These are phyloP conservation scores for Pachypeltis micranthus DNA, from an alignment of 1,140 invertebrate genomes.

Conservation along the genomic window DNA sequence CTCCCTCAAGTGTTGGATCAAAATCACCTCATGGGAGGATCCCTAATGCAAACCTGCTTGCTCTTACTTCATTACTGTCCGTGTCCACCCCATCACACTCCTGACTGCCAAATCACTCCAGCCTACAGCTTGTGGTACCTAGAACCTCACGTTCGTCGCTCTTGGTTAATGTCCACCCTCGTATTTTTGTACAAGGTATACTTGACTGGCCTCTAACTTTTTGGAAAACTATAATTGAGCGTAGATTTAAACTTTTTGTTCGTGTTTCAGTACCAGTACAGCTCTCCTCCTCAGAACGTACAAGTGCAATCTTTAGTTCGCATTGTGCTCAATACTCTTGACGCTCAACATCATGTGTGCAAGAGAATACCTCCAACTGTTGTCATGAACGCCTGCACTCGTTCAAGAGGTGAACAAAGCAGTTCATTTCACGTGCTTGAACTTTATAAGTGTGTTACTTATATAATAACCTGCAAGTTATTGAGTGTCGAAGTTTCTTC, in stretches of 20 bases:
- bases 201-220: too few relatives aligned
- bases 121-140: slow-evolving; percentile 79
- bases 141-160: slow-evolving; percentile 67
- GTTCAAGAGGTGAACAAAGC: slow-evolving; percentile 64
- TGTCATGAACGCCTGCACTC: slow-evolving; percentile 48
- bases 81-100: slow-evolving; percentile 50
- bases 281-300: slow-evolving; percentile 60
- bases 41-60: slow-evolving; percentile 72
- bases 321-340: slow-evolving; percentile 87
- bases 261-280: slow-evolving; percentile 74
- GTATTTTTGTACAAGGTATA: slow-evolving; percentile 96
- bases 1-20: slow-evolving; percentile 86
- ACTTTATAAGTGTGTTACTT: too few relatives aligned
- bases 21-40: slow-evolving; percentile 81
- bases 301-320: slow-evolving; percentile 71
- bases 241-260: slow-evolving; percentile 7
- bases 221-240: slow-evolving; percentile 14
- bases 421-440: too few relatives aligned
- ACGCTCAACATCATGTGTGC: slow-evolving; percentile 80
- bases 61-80: slow-evolving; percentile 80
- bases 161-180: slow-evolving; percentile 87
- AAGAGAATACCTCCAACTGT: slow-evolving; percentile 64
- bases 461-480: too few relatives aligned
- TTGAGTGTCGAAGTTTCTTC: too few relatives aligned
- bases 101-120: slow-evolving; percentile 43